phyloP scores from a whole-genome alignment of 2,888 invertebrate species.

The Horisme vitalbata region DNA sequence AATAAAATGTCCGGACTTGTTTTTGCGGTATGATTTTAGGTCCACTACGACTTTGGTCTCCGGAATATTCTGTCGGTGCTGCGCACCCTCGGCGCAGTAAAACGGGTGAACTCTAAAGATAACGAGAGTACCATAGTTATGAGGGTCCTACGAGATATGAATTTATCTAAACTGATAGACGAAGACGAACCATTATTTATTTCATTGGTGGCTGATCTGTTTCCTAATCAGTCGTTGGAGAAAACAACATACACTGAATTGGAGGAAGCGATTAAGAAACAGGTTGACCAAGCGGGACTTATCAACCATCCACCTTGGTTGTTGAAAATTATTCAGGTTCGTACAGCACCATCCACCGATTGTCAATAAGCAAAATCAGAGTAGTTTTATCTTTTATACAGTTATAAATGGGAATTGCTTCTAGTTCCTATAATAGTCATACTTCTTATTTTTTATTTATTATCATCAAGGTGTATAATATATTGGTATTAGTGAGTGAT shows the following conservation, averaged over 20 bases:
- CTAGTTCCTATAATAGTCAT: too few species aligned
- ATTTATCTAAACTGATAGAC: constrained; percentile 97
- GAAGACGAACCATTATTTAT: constrained; percentile 99
- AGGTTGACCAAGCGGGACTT: constrained; percentile 90
- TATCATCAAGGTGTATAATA: too few species aligned
- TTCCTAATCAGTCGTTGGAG: constrained; percentile 96
- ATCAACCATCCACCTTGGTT: constrained; percentile 98
- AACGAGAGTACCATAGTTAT: constrained; percentile 98
- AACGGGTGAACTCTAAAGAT: constrained; percentile 95
- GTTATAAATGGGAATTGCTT: too few species aligned
- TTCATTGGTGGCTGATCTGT: constrained; percentile 96
- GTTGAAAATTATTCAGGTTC: constrained; percentile 94
- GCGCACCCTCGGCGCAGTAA: constrained; percentile 95
- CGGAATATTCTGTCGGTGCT: constrained; percentile 97
- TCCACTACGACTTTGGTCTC: constrained; percentile 98
- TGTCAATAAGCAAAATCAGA: too few species aligned
- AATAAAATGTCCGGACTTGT: too few species aligned
- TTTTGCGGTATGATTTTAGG: constrained; percentile 81
- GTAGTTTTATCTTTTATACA: too few species aligned
- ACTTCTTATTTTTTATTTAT: too few species aligned
- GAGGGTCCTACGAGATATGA: constrained; percentile 98
- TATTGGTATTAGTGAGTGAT: too few species aligned
- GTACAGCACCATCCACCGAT: too few species aligned
- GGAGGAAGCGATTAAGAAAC: constrained; percentile 92
- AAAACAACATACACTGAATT: constrained; percentile 94